Base-by-base conservation (phyloP, 2,797 vertebrate species). In the Propithecus deckenii region DNA sequence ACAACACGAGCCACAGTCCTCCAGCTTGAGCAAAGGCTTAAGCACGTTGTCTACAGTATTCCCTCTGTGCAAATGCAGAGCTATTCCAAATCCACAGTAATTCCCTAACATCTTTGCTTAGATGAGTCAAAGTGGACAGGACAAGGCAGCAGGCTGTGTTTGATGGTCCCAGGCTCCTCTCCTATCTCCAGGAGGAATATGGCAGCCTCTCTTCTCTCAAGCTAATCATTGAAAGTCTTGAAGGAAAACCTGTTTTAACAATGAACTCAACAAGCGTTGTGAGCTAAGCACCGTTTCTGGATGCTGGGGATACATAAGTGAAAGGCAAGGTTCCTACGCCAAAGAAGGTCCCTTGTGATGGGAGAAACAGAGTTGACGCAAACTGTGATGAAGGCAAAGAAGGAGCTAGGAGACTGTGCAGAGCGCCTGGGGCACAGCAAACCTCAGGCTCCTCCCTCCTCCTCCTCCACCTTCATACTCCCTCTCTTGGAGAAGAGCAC, bases 221-320 rank as follows among this genome's bases (percentile, higher is more conserved):
- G 90, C n/a, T 55, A 65, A 84, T 96, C 83, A 43, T 81, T 89
- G 7, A 72, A 90, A 48, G 13, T 86, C 86, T 95, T 71, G 30
- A 88, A 94, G 83, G 59, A 83, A 94, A 93, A 5, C 11, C 11
- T 88, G 83, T 76, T 93, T 91, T 67, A 95, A 59, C 55, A 80
- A 55, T 96, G 86, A 95, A 76, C 48, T 71, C 69, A 28, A 20
- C 25, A 23, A 72, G 35, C 15, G 1, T 22, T 17, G 78, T 46
- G 57, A 75, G 61, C 23, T 50, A 57, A 84, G 9, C 52, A 18
- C 65, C 4, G 41, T 25, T 86, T 86, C 71, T 15, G 23, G 80
- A 35, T 63, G 2, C 13, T 48, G 55, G 41, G 30, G 23, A 69
- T 61, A 61, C 25, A 83, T 67, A 83, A 61, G 61, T 32, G 59